phyloP scores from a whole-genome alignment of 2,113 vertebrate species.

The Marcusenius ussheri region DNA sequence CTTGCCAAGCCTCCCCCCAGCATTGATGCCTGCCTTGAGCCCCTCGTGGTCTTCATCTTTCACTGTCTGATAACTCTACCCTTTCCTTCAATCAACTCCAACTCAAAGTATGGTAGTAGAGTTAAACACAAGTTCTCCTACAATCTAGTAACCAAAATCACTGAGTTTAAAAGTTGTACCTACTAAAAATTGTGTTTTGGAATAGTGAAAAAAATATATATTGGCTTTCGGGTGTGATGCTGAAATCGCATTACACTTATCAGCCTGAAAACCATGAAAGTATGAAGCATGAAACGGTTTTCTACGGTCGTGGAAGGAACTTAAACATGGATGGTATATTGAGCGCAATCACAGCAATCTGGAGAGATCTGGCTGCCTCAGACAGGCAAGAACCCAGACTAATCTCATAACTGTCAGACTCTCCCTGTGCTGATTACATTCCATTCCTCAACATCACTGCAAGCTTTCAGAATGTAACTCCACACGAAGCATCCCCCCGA shows the following conservation, averaged over 20 bases:
- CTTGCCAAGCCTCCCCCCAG: not conserved
- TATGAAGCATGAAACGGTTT: not conserved
- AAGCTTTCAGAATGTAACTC: not conserved
- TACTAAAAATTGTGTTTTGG: not conserved
- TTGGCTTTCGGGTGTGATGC: not conserved
- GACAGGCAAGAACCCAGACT: not conserved
- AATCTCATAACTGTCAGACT: not conserved
- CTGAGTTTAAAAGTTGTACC: not conserved
- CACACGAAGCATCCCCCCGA: not conserved
- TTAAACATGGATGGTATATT: slow-evolving; percentile 5
- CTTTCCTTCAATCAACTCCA: not conserved
- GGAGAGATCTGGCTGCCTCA: not conserved
- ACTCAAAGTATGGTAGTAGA: not conserved
- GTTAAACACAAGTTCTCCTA: not conserved
- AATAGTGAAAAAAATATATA: not conserved
- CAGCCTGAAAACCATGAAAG: not conserved
- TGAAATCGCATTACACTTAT: not conserved
- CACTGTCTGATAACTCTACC: not conserved
- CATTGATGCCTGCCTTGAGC: not conserved
- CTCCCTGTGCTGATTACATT: not conserved
- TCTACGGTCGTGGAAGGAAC: not conserved
- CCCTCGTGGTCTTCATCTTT: not conserved
- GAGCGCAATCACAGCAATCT: not conserved
- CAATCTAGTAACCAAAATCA: not conserved
- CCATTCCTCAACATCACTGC: not conserved